These are phyloP conservation scores for Catonia carolina DNA, from an alignment of 2,888 invertebrate species.

Conservation along the genomic window DNA sequence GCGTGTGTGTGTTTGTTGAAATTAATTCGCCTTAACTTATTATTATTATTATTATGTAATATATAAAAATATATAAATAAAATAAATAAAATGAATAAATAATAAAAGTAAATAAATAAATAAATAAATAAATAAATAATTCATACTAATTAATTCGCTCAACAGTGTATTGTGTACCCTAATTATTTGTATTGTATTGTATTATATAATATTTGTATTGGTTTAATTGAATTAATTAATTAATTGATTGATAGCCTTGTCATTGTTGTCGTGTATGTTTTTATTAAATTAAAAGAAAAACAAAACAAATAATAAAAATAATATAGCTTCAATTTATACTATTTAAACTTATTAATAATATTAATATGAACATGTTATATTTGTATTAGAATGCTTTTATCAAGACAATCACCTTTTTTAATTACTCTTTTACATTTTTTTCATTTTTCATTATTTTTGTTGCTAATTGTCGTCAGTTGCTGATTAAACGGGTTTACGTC, in stretches of 20 bases:
- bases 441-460: too few species aligned
- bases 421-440: too few species aligned
- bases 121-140: neutral
- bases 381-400: constrained; percentile 4
- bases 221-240: neutral
- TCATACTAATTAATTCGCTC: neutral
- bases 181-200: neutral
- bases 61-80: neutral
- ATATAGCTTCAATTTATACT: too few species aligned
- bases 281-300: too few species aligned
- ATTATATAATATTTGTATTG: neutral
- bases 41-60: neutral
- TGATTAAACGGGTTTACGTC: too few species aligned
- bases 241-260: constrained; percentile 10
- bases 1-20: too few species aligned
- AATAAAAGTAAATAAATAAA: too few species aligned
- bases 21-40: neutral
- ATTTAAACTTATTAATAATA: too few species aligned
- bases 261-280: constrained; percentile 15
- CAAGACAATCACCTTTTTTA: too few species aligned
- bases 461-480: too few species aligned
- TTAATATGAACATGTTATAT: too few species aligned
- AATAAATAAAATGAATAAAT: neutral
- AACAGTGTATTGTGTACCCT: neutral
- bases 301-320: too few species aligned